Evolutionary conservation across 1,140 invertebrate species (phyloP).

Genomic region (Gerris buenoi): DNA sequence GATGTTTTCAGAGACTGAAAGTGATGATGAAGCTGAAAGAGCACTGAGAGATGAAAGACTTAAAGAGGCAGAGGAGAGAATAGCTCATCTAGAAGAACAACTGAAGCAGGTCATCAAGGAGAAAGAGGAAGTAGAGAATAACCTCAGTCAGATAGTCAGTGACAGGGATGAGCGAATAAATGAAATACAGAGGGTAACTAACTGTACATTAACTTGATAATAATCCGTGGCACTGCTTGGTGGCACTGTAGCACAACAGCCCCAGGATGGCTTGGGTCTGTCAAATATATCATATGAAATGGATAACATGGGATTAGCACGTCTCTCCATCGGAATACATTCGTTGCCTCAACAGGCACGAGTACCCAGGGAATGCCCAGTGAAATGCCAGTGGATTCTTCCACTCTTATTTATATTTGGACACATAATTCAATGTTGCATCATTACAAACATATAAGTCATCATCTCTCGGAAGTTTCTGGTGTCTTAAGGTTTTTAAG

Average conservation of each 20-base stretch:
- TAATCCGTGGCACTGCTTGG: not conserved
- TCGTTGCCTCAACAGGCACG: too few species aligned
- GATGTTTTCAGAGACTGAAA: not conserved
- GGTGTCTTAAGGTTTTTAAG: too few species aligned
- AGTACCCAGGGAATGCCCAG: too few species aligned
- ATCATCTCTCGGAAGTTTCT: too few species aligned
- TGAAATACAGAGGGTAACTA: slow-evolving; percentile 34
- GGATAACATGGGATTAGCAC: too few species aligned
- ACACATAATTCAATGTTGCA: too few species aligned
- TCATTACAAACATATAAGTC: too few species aligned
- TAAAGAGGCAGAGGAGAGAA: slow-evolving; percentile 19
- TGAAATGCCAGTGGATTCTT: too few species aligned
- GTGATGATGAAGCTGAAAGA: slow-evolving; percentile 1
- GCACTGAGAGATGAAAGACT: not conserved
- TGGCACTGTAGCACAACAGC: not conserved
- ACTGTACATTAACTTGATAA: slow-evolving; percentile 4
- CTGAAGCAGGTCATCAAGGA: slow-evolving; percentile 33
- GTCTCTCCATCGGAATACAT: too few species aligned
- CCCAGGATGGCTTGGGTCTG: not conserved
- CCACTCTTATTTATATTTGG: too few species aligned
- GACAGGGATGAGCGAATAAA: slow-evolving; percentile 34
- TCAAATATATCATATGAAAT: too few species aligned
- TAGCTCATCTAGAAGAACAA: slow-evolving; percentile 32
- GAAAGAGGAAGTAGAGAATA: slow-evolving; percentile 26
- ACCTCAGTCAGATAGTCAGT: slow-evolving; percentile 19